Evolutionary conservation across 1,140 invertebrate species (phyloP).

Genomic region (Holcopasites calliopsidis): DNA sequence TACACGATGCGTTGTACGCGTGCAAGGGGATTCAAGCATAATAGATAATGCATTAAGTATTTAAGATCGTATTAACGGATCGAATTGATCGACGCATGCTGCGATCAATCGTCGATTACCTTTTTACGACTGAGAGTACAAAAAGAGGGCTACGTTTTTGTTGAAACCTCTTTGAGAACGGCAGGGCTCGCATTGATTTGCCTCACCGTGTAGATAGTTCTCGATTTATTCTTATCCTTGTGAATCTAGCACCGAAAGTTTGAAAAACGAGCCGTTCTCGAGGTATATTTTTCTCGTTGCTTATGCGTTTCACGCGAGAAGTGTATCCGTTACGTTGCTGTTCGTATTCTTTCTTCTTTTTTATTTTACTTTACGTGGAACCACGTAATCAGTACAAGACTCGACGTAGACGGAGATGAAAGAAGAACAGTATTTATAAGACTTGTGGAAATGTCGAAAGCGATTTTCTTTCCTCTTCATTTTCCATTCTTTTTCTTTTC

Average conservation of each 20-base stretch:
- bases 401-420: background rate
- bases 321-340: background rate
- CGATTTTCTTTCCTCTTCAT: background rate
- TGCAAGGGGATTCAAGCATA: constrained; percentile 15
- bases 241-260: background rate
- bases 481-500: background rate
- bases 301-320: background rate
- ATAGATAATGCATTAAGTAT: constrained; percentile 1
- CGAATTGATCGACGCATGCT: constrained; percentile 38
- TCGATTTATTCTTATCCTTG: background rate
- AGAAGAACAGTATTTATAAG: constrained; percentile 20
- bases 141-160: constrained; percentile 15
- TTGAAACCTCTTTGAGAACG: background rate
- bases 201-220: background rate
- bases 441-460: background rate
- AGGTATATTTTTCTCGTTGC: background rate
- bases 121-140: constrained; percentile 31
- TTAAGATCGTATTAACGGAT: constrained; percentile 9
- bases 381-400: constrained; percentile 10
- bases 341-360: background rate
- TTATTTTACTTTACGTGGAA: background rate
- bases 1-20: background rate
- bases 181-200: constrained; percentile 8
- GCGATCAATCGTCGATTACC: background rate
- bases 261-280: background rate